Conservation (phyloP, 2,797 vertebrate species). For the Etheostoma nigrum region DNA sequence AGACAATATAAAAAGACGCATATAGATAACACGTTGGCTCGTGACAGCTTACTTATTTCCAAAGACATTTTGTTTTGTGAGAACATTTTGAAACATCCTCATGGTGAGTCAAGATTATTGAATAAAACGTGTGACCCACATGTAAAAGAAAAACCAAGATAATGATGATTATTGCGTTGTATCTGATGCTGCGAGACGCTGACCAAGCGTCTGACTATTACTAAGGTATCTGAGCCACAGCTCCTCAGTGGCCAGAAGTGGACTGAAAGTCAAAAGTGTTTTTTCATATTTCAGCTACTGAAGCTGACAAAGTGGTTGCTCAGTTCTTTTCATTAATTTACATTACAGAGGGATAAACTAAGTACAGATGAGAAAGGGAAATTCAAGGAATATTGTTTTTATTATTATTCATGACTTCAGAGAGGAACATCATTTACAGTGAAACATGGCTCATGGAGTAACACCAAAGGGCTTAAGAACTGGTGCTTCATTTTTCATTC, state of each 20-base stretch:
- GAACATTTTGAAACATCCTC: too few relatives aligned
- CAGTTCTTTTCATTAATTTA: constrained; percentile 23
- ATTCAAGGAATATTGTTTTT: constrained; percentile 22
- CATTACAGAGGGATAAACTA: constrained; percentile 23
- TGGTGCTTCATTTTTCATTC: constrained; percentile 52
- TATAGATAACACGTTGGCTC: too few relatives aligned
- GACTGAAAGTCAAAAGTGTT: constrained; percentile 8
- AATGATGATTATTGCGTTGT: too few relatives aligned
- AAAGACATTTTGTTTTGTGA: too few relatives aligned
- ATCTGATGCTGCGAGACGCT: too few relatives aligned
- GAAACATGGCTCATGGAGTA: constrained; percentile 43
- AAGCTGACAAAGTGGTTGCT: constrained; percentile 15
- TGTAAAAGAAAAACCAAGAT: too few relatives aligned
- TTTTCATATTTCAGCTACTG: constrained; percentile 9
- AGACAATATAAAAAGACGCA: too few relatives aligned
- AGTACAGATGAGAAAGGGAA: constrained; percentile 7
- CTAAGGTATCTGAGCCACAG: neutral
- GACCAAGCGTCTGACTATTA: neutral
- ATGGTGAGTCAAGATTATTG: neutral
- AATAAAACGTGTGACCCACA: neutral
- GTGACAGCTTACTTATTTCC: too few relatives aligned
- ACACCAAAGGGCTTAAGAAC: constrained; percentile 45
- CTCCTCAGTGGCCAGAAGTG: neutral
- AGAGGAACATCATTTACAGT: constrained; percentile 53
- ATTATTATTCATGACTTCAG: constrained; percentile 52